Evolutionary conservation across 1,140 invertebrate genomes (phyloP).

Genomic region (Drosophila funebris): DNA sequence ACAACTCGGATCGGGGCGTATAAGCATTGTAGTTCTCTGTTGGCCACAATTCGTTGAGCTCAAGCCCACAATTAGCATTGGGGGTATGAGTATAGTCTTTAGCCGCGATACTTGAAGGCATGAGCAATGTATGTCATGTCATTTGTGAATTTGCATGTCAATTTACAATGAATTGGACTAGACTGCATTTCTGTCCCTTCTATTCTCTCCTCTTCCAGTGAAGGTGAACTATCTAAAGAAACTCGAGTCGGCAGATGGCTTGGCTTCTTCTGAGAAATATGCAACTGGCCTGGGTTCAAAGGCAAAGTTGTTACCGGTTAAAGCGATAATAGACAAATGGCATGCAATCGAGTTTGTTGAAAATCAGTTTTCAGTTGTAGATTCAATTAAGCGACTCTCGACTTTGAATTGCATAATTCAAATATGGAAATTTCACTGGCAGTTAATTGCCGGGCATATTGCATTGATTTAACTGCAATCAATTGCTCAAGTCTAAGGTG

Average conservation of each 20-base stretch:
- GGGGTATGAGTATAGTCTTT: neutral
- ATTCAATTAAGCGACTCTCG: constrained; percentile 40
- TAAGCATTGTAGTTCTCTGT: neutral
- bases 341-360: constrained; percentile 11
- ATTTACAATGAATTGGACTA: constrained; percentile 56
- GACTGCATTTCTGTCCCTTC: neutral
- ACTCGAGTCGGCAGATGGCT: neutral
- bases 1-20: neutral
- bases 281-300: constrained; percentile 17
- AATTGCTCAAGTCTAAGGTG: constrained; percentile 51
- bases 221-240: constrained; percentile 3
- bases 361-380: constrained; percentile 20
- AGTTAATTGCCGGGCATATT: constrained; percentile 58
- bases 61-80: constrained; percentile 54
- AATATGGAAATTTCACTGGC: constrained; percentile 64
- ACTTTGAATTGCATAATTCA: constrained; percentile 54
- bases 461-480: constrained; percentile 65
- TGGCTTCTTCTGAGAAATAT: constrained; percentile 14
- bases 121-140: constrained; percentile 53
- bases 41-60: constrained; percentile 24
- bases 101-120: neutral
- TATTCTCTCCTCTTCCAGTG: neutral
- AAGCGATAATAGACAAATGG: constrained; percentile 18
- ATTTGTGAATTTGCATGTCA: constrained; percentile 74
- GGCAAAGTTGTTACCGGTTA: constrained; percentile 1